Conservation (phyloP, 2,113 vertebrate genomes). For the Cephalopterus ornatus region DNA sequence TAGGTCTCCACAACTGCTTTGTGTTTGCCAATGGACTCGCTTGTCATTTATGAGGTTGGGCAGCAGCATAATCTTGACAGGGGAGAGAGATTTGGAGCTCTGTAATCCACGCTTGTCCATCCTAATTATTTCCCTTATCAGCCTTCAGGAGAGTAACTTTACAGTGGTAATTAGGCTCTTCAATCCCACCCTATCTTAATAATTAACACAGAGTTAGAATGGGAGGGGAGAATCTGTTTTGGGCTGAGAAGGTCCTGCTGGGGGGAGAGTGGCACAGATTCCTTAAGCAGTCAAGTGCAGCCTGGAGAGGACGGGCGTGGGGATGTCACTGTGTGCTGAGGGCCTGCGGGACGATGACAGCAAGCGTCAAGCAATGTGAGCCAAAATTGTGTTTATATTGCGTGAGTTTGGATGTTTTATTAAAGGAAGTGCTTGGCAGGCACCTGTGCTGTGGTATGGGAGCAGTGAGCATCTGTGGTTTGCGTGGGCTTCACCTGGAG, state of each 20-base stretch:
- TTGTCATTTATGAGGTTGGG: background rate
- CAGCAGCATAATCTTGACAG: conserved; percentile 60
- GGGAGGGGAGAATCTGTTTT: background rate
- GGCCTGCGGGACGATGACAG: background rate
- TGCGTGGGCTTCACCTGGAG: conserved; percentile 33
- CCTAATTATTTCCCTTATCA: conserved; percentile 75
- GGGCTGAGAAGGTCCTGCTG: background rate
- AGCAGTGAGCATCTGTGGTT: background rate
- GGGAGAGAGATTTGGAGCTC: conserved; percentile 32
- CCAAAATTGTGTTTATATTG: background rate
- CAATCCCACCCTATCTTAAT: conserved; percentile 63
- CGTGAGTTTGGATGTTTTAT: background rate
- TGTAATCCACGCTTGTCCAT: conserved; percentile 69
- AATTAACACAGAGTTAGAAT: background rate
- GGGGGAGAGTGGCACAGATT: background rate
- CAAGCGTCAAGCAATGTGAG: background rate
- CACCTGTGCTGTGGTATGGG: fast-evolving
- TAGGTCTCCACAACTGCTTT: background rate
- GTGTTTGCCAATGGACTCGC: background rate
- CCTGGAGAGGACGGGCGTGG: background rate
- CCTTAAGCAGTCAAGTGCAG: background rate
- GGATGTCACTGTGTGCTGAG: background rate
- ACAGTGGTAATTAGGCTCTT: conserved; percentile 66
- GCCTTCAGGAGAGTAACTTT: conserved; percentile 57
- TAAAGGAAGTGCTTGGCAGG: background rate